Evolutionary conservation across 2,113 vertebrate genomes (phyloP).

Genomic region (Triplophysa siluroides): DNA sequence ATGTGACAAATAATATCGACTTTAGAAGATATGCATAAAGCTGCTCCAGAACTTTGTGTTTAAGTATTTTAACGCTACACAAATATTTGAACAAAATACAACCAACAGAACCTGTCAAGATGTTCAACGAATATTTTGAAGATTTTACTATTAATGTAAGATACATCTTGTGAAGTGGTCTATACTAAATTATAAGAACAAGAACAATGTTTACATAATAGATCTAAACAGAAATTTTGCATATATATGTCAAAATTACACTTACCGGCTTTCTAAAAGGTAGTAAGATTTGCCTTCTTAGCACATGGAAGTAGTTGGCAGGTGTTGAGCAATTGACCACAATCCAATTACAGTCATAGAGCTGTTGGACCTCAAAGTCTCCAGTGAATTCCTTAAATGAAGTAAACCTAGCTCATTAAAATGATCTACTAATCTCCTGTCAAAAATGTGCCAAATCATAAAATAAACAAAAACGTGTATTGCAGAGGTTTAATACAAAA

Average conservation of each 20-base stretch:
- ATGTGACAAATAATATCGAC: too few relatives aligned
- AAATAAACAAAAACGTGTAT: neutral
- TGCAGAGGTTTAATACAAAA: too few relatives aligned
- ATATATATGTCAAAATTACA: neutral
- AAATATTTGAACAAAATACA: too few relatives aligned
- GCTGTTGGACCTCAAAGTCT: slow-evolving; percentile 88
- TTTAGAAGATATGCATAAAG: too few relatives aligned
- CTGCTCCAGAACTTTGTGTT: too few relatives aligned
- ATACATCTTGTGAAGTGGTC: too few relatives aligned
- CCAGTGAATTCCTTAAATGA: slow-evolving; percentile 73
- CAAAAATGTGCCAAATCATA: neutral
- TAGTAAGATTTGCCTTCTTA: slow-evolving; percentile 86
- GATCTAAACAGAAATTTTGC: neutral
- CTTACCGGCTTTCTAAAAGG: slow-evolving; percentile 91
- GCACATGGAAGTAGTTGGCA: slow-evolving; percentile 90
- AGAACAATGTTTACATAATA: neutral
- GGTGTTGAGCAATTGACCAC: slow-evolving; percentile 91
- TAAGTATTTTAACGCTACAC: too few relatives aligned
- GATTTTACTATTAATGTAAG: too few relatives aligned
- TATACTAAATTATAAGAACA: neutral
- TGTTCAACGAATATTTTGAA: too few relatives aligned
- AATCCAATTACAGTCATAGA: slow-evolving; percentile 91
- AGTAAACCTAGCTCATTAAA: slow-evolving; percentile 17
- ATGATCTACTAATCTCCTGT: slow-evolving; percentile 9
- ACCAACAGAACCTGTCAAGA: too few relatives aligned